Percentiles rank a stretch among this genome's conserved stretches.
Conservation (phyloP, 2,797 vertebrate genomes). For the Falco berigora region DNA sequence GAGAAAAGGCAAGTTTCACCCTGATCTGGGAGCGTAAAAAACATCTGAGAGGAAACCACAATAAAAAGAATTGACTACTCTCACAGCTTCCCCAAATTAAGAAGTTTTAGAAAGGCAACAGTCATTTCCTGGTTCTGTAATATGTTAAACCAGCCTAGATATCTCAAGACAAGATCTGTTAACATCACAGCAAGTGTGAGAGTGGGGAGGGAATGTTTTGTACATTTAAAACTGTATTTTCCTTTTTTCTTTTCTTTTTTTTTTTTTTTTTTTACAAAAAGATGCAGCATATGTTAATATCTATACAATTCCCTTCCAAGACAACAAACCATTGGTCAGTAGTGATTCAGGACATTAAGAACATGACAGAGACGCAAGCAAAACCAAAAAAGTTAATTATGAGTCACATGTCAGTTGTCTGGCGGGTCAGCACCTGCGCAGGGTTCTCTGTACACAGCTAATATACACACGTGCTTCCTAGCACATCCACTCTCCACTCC, state of each 20-base stretch:
- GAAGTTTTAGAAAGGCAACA: constrained; percentile 42
- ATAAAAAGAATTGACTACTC: neutral
- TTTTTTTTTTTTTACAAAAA: neutral
- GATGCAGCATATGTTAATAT: constrained; percentile 53
- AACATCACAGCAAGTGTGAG: neutral
- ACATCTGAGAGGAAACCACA: neutral
- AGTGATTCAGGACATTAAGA: constrained; percentile 58
- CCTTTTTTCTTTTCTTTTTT: too few species aligned
- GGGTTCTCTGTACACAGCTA: constrained; percentile 54
- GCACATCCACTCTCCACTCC: neutral
- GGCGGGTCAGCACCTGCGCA: neutral
- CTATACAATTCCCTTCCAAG: constrained; percentile 48
- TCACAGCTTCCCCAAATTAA: neutral
- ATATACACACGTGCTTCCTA: neutral
- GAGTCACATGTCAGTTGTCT: constrained; percentile 9
- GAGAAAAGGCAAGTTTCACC: constrained; percentile 46
- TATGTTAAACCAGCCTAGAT: neutral
- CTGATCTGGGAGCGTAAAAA: constrained; percentile 6
- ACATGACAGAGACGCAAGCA: neutral
- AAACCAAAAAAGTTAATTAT: neutral
- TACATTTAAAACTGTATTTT: neutral
- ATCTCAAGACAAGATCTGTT: neutral
- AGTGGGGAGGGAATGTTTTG: neutral
- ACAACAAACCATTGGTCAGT: constrained; percentile 47
- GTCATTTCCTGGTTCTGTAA: neutral